Evolutionary conservation across 1,140 invertebrate genomes (phyloP).

Genomic region (Pseudomyrmex gracilis): DNA sequence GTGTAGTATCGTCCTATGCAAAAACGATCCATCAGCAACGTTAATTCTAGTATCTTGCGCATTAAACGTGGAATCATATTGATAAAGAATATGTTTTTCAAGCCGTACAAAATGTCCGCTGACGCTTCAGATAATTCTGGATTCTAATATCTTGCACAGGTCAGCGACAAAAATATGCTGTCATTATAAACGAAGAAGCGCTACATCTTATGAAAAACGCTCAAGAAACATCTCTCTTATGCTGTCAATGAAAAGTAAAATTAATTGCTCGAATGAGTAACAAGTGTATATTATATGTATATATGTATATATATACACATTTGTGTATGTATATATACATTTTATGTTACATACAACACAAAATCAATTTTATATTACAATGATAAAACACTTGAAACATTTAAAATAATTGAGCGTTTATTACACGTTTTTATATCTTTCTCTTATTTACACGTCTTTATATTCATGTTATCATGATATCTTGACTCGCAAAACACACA

Average conservation of each 20-base stretch:
- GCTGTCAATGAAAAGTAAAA: conserved; percentile 40
- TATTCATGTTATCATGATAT: background rate
- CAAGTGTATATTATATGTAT: background rate
- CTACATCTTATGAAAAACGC: conserved; percentile 49
- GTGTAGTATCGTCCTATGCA: conserved; percentile 20
- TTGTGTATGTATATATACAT: background rate
- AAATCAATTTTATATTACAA: background rate
- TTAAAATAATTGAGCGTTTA: too few relatives aligned
- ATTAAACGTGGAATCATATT: too few relatives aligned
- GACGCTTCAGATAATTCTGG: too few relatives aligned
- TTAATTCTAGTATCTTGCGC: conserved; percentile 22
- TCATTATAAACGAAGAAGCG: conserved; percentile 9
- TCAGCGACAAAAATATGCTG: conserved; percentile 55
- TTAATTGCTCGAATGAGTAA: conserved; percentile 22
- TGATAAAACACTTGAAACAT: too few relatives aligned
- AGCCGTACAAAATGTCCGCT: too few relatives aligned
- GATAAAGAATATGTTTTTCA: too few relatives aligned
- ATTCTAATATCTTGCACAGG: conserved; percentile 35
- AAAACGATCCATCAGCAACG: conserved; percentile 28
- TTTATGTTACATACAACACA: background rate
- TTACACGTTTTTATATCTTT: too few relatives aligned
- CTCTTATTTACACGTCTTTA: too few relatives aligned
- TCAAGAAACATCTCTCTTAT: conserved; percentile 40
- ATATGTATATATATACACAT: too few relatives aligned
- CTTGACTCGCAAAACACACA: background rate